Percentiles rank a stretch among this genome's conserved stretches.
Conservation (phyloP, 2,113 vertebrate species). For the Scolopax mira region DNA sequence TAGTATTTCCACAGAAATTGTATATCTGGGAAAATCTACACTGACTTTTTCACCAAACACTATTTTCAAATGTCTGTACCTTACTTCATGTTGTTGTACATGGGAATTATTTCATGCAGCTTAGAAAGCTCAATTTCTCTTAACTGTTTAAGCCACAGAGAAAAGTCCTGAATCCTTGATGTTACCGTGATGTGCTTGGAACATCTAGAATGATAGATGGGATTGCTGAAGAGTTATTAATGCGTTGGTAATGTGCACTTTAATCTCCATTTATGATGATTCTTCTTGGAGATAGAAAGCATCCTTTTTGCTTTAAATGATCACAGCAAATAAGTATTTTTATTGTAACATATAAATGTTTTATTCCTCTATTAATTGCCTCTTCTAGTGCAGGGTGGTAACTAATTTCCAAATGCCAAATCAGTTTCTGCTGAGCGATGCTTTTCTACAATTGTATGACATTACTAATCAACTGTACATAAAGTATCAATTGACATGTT, state of each 20-base stretch:
- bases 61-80: background rate
- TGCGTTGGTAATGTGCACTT: conserved; percentile 74
- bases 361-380: conserved; percentile 54
- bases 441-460: conserved; percentile 65
- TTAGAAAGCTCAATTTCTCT: conserved; percentile 44
- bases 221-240: conserved; percentile 56
- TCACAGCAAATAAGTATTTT: conserved; percentile 62
- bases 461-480: conserved; percentile 70
- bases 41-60: conserved; percentile 1
- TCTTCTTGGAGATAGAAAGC: conserved; percentile 49
- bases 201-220: conserved; percentile 20
- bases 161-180: conserved; percentile 15
- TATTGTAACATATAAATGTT: conserved; percentile 61
- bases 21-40: conserved; percentile 13
- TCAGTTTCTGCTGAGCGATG: conserved; percentile 54
- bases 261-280: conserved; percentile 64
- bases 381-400: conserved; percentile 55
- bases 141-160: conserved; percentile 28
- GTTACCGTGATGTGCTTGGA: conserved; percentile 1
- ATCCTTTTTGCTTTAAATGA: conserved; percentile 60
- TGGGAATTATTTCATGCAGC: conserved; percentile 53
- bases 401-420: conserved; percentile 73
- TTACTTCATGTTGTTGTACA: background rate
- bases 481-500: conserved; percentile 58
- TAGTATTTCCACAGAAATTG: conserved; percentile 9